These are phyloP conservation scores for Drosophila grimshawi DNA, from an alignment of 1,140 invertebrate genomes.

Conservation along the genomic window DNA sequence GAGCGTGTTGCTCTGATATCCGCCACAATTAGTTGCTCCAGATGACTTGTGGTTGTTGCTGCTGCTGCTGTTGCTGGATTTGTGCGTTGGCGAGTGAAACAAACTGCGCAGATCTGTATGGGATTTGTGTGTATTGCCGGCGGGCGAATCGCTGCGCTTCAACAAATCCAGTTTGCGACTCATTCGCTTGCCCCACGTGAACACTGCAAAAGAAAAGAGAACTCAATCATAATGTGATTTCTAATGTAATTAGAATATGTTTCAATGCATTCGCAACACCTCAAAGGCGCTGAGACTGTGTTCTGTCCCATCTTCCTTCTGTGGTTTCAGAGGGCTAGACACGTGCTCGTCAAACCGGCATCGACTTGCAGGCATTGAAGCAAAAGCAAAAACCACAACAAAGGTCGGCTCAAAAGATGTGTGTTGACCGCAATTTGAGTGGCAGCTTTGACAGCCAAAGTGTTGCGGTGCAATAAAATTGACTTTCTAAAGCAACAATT, in stretches of 20 bases:
- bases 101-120: constrained; percentile 78
- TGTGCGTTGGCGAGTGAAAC: constrained; percentile 77
- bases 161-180: constrained; percentile 91
- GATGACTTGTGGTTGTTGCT: constrained; percentile 26
- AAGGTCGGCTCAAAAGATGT: constrained; percentile 20
- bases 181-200: constrained; percentile 92
- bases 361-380: constrained; percentile 21
- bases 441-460: constrained; percentile 6
- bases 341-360: constrained; percentile 30
- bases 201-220: constrained; percentile 86
- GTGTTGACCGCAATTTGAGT: constrained; percentile 12
- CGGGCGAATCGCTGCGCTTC: constrained; percentile 86
- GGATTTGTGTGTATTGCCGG: constrained; percentile 85
- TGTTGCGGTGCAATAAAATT: not conserved
- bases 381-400: constrained; percentile 22
- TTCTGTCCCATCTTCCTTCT: not conserved
- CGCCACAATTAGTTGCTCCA: constrained; percentile 34
- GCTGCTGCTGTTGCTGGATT: constrained; percentile 38
- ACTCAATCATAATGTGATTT: constrained; percentile 62
- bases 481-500: not conserved
- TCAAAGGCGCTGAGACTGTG: constrained; percentile 26
- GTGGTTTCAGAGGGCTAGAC: constrained; percentile 9
- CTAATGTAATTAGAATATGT: constrained; percentile 68
- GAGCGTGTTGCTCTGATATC: constrained; percentile 61
- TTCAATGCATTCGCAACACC: constrained; percentile 73